Evolutionary conservation across 2,888 invertebrate genomes (phyloP), one percentile per base, ranked within the genome.

Genomic region (Halictus ligatus): DNA sequence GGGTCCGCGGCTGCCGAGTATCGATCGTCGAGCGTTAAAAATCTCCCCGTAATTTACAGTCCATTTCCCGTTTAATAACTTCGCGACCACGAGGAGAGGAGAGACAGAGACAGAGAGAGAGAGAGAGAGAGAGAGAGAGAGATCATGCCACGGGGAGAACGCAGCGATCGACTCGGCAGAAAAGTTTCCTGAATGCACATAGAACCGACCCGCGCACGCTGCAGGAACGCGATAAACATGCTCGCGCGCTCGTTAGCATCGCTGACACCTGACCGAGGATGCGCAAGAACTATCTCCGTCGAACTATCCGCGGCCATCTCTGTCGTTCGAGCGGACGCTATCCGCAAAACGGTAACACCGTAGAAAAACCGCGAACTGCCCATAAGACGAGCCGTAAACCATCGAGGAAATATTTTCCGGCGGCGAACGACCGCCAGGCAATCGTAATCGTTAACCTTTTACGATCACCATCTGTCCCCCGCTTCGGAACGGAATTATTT

Each of bases 21-120:
- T 72, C 72, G 72, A 72, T 72, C 72, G 71, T 10, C 43, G 15
- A 4, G 3, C 72, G 2, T 43, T 71, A 40, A 43, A 71, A 43
- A 71, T 71, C 25, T 46, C 8, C 72, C 7, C 18, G 72, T 46
- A 25, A 72, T 72, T 72, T 72, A 25, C 72, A n/a, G 72, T 46
- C 15, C 43, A 40, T 40, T 69, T 40, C 12, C 25, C 78, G 12
- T 64, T 35, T 69, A 46, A 79, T 74, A 54, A 79, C 73, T 25
- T 8, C 2, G 50, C 21, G 54, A 25, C 69, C 40, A 64, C 58
- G 29, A 2, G 50, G 58, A 12, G n/a, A n/a, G n/a, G n/a, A n/a
- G n/a, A n/a, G n/a, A n/a, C n/a, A n/a, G n/a, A n/a, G n/a, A n/a
- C 1, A 10, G 12, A 12, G n/a, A n/a, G 50, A 48, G 48, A 48